These are phyloP conservation scores for Ptychoptera contaminata DNA, from an alignment of 2,888 invertebrate genomes.

Conservation along the genomic window DNA sequence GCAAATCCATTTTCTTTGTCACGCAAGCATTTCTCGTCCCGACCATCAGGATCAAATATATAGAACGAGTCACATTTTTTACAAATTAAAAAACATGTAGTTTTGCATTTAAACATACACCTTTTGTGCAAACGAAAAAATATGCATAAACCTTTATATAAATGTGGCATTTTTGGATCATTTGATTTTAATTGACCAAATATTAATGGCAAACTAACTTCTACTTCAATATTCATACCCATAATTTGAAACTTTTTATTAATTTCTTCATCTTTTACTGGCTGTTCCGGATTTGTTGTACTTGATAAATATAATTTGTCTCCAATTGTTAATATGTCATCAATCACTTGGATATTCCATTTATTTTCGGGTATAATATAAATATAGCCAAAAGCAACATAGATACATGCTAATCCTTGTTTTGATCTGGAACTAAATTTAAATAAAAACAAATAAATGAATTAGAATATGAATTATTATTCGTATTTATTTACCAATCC, in stretches of 20 bases:
- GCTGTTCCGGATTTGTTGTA: no score
- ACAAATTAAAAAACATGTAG: conserved; percentile 26
- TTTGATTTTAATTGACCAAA: conserved; percentile 1
- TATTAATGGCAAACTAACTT: neutral
- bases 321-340: conserved; percentile 19
- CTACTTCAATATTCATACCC: neutral
- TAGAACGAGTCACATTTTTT: conserved; percentile 39
- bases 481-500: no score
- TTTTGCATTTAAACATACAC: conserved; percentile 18
- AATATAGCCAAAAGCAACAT: conserved; percentile 21
- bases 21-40: conserved; percentile 18
- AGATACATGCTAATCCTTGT: conserved; percentile 21
- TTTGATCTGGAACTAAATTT: no score
- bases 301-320: conserved; percentile 2
- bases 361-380: conserved; percentile 22
- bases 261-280: no score
- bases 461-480: no score
- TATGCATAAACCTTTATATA: conserved; percentile 19
- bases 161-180: conserved; percentile 16
- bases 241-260: no score
- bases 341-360: conserved; percentile 21
- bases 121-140: conserved; percentile 21
- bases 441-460: no score
- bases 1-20: conserved; percentile 33
- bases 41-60: conserved; percentile 43